Evolutionary conservation across 2,113 vertebrate species (phyloP).

Genomic region (Oophaga pumilio): DNA sequence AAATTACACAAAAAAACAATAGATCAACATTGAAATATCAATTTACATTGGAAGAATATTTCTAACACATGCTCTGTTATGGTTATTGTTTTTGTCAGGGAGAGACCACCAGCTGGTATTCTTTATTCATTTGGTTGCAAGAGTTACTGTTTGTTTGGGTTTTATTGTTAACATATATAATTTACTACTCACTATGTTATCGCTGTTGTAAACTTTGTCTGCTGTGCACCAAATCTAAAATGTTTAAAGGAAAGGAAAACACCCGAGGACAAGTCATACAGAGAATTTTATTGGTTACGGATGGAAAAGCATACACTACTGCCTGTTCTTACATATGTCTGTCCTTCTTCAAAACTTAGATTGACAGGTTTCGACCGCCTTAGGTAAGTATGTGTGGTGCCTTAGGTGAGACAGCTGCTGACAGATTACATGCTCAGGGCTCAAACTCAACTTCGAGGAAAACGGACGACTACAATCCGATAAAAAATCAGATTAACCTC

Average conservation of each 20-base stretch:
- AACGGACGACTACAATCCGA: no score
- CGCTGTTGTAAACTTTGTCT: not conserved
- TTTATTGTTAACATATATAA: constrained; percentile 6
- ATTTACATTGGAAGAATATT: not conserved
- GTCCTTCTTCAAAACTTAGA: not conserved
- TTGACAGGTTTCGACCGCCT: not conserved
- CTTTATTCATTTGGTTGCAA: constrained; percentile 11
- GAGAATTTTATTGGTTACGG: not conserved
- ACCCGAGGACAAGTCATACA: not conserved
- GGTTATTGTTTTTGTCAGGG: not conserved
- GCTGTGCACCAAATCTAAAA: not conserved
- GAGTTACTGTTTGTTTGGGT: constrained; percentile 4
- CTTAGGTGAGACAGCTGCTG: no score
- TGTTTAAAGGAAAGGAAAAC: constrained; percentile 13
- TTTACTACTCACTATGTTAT: not conserved
- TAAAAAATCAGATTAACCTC: no score
- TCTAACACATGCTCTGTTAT: not conserved
- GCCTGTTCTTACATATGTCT: not conserved
- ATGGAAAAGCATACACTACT: not conserved
- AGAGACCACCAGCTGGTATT: constrained; percentile 16
- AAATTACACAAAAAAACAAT: not conserved
- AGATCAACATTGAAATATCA: not conserved
- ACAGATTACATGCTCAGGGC: no score
- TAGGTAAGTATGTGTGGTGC: not conserved
- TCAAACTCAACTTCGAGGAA: no score